Conservation (phyloP, 2,797 vertebrate species). For the Sebastolobus altivelis region DNA sequence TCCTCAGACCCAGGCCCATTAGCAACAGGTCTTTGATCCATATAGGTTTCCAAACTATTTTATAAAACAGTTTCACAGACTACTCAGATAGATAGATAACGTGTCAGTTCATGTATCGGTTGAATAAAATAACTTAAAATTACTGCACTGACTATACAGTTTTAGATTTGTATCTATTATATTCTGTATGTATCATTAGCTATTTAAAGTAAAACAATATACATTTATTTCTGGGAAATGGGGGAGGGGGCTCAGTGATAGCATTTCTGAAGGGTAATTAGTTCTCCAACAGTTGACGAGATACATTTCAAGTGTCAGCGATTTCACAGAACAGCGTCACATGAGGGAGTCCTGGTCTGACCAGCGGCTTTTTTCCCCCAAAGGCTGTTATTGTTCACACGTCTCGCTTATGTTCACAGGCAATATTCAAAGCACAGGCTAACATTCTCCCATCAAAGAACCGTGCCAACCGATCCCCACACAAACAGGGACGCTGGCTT, state of each 20-base stretch:
- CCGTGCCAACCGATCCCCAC: constrained; percentile 48
- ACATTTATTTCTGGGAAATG: not conserved
- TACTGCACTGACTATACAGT: constrained; percentile 28
- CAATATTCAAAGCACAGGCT: constrained; percentile 61
- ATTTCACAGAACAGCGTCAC: constrained; percentile 66
- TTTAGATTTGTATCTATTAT: constrained; percentile 3
- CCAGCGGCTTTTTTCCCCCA: not conserved
- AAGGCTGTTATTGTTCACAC: constrained; percentile 63
- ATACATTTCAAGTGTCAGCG: constrained; percentile 83
- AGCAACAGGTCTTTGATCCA: not conserved
- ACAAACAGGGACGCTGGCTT: constrained; percentile 58
- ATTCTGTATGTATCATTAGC: constrained; percentile 24
- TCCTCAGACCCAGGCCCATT: not conserved
- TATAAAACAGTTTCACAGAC: constrained; percentile 21
- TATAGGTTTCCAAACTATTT: constrained; percentile 13
- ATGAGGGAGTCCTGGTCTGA: constrained; percentile 55
- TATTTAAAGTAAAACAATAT: constrained; percentile 46
- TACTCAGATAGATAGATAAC: constrained; percentile 24
- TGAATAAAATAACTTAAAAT: constrained; percentile 32
- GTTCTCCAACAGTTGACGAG: constrained; percentile 63
- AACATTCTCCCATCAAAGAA: constrained; percentile 63
- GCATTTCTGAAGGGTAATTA: constrained; percentile 65
- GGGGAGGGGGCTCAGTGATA: constrained; percentile 69
- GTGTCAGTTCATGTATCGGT: constrained; percentile 8
- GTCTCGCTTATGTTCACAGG: constrained; percentile 64